Conservation (phyloP, 2,113 vertebrate genomes). For the Proteles cristata region DNA sequence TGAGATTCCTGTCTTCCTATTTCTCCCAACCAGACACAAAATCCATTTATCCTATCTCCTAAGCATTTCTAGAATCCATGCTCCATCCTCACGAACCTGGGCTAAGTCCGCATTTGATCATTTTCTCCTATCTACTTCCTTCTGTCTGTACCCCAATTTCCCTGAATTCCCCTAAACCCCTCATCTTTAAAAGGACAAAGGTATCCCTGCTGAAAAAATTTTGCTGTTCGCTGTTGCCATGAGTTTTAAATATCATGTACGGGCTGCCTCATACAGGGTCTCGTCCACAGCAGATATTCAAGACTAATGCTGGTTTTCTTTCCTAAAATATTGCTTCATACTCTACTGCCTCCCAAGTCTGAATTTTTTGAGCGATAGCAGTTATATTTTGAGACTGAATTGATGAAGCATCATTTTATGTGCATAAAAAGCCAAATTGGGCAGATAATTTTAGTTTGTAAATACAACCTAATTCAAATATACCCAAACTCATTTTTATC, state of each 20-base stretch:
- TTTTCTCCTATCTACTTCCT: neutral
- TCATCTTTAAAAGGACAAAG: neutral
- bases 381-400: slow-evolving; percentile 58
- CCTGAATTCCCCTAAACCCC: neutral
- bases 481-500: slow-evolving; percentile 59
- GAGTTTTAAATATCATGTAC: neutral
- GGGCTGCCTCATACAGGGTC: neutral
- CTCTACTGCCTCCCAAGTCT: slow-evolving; percentile 21
- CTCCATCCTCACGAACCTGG: neutral
- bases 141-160: neutral
- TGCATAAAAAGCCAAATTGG: slow-evolving; percentile 61
- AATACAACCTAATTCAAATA: slow-evolving; percentile 62
- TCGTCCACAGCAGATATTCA: neutral
- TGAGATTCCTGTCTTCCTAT: neutral
- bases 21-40: neutral
- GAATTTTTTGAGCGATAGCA: slow-evolving; percentile 48
- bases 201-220: neutral
- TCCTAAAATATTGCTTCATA: slow-evolving; percentile 38
- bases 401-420: slow-evolving; percentile 60
- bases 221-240: too few species aligned
- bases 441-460: slow-evolving; percentile 60
- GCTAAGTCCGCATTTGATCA: neutral
- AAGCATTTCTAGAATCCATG: neutral
- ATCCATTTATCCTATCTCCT: neutral
- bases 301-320: slow-evolving; percentile 38